phyloP scores from a whole-genome alignment of 2,797 vertebrate genomes.

The Gambusia yucatana region DNA sequence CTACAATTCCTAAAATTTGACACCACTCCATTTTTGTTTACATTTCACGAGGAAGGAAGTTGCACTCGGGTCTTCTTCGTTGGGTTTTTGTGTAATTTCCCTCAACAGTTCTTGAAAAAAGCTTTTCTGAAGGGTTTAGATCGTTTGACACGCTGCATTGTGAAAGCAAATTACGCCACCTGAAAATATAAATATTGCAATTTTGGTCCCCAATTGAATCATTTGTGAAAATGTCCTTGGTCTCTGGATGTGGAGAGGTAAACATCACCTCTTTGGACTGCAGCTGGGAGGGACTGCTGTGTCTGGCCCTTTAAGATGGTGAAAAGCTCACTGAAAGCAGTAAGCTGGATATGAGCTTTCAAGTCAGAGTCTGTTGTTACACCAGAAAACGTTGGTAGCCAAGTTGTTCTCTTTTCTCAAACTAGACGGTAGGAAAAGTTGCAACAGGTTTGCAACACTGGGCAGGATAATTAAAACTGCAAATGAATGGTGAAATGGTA shows the following conservation, averaged over 20 bases:
- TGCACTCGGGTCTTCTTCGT: too few relatives aligned
- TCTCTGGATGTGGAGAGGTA: not conserved
- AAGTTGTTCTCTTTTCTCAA: not conserved
- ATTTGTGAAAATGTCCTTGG: too few relatives aligned
- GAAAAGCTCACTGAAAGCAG: not conserved
- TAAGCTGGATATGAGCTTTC: not conserved
- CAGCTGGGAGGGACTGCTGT: not conserved
- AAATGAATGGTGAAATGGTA: not conserved
- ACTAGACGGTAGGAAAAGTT: not conserved
- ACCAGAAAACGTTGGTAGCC: not conserved
- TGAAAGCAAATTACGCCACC: too few relatives aligned
- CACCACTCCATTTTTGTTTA: too few relatives aligned
- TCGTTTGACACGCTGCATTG: too few relatives aligned
- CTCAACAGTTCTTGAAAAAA: too few relatives aligned
- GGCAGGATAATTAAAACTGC: not conserved
- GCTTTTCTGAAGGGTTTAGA: too few relatives aligned
- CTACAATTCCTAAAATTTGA: too few relatives aligned
- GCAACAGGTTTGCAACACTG: not conserved
- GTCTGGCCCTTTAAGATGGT: not conserved
- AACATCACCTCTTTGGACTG: not conserved
- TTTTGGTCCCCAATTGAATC: too few relatives aligned
- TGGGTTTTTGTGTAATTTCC: too few relatives aligned
- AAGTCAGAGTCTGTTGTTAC: not conserved
- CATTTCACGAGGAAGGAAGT: too few relatives aligned
- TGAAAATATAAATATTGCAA: too few relatives aligned